Percentiles rank a stretch among this genome's conserved stretches.
These are phyloP conservation scores for Drosophila kurseongensis DNA, from an alignment of 1,140 invertebrate species.

Conservation along the genomic window DNA sequence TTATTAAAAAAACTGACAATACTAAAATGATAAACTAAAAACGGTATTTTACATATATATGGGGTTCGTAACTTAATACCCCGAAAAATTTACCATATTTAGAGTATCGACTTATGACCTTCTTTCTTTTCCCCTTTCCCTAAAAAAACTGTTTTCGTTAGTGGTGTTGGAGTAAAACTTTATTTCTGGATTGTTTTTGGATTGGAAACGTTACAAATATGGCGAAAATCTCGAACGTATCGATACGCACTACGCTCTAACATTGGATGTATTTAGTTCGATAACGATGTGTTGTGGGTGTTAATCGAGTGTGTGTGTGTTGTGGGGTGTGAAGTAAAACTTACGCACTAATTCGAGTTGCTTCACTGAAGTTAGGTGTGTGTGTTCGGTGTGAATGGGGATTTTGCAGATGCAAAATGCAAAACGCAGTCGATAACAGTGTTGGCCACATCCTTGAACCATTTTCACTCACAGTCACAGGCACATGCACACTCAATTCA, in stretches of 20 bases:
- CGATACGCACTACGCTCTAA: slow-evolving; percentile 38
- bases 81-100: too few relatives aligned
- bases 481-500: slow-evolving; percentile 21
- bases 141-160: not conserved
- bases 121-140: too few relatives aligned
- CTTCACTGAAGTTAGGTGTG: slow-evolving; percentile 22
- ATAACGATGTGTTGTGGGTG: slow-evolving; percentile 33
- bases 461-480: slow-evolving; percentile 14
- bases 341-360: slow-evolving; percentile 64
- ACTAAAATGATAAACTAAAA: too few relatives aligned
- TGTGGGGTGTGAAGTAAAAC: slow-evolving; percentile 29
- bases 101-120: too few relatives aligned
- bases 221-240: slow-evolving; percentile 55
- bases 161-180: slow-evolving; percentile 74
- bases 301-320: slow-evolving; percentile 22
- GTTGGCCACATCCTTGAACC: slow-evolving; percentile 58
- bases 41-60: too few relatives aligned
- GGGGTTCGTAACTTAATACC: too few relatives aligned
- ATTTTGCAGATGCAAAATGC: slow-evolving; percentile 55
- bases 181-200: slow-evolving; percentile 66
- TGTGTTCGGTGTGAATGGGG: slow-evolving; percentile 49
- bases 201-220: slow-evolving; percentile 74
- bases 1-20: too few relatives aligned
- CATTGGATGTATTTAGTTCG: slow-evolving; percentile 37
- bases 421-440: slow-evolving; percentile 64